Evolutionary conservation across 2,888 invertebrate species (phyloP).

Genomic region (Chrysolina americana): DNA sequence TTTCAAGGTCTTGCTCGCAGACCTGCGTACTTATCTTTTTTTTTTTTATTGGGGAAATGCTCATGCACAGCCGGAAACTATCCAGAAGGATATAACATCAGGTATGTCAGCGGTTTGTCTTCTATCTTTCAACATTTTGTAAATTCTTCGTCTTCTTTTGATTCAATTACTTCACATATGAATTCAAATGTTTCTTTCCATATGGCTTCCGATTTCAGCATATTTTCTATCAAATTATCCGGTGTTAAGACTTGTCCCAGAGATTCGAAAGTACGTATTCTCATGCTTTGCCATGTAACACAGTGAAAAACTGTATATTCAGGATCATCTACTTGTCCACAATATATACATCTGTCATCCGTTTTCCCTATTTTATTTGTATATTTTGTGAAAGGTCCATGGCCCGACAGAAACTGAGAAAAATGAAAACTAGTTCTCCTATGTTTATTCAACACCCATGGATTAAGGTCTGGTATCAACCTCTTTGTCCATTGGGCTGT

Average conservation of each 20-base stretch:
- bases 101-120: not conserved
- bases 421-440: not conserved
- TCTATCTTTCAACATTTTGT: not conserved
- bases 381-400: slow-evolving; percentile 8
- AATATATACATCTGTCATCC: slow-evolving; percentile 27
- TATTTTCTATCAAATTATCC: not conserved
- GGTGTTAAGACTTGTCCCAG: not conserved
- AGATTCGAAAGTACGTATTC: not conserved
- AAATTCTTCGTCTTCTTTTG: not conserved
- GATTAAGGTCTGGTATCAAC: not conserved
- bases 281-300: slow-evolving; percentile 25
- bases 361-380: slow-evolving; percentile 32
- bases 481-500: not conserved
- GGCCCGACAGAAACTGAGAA: not conserved
- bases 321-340: slow-evolving; percentile 27
- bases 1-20: too few relatives aligned
- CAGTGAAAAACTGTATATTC: too few relatives aligned
- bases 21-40: too few relatives aligned
- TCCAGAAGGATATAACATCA: not conserved
- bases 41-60: too few relatives aligned
- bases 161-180: not conserved
- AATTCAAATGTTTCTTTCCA: not conserved
- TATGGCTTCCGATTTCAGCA: not conserved
- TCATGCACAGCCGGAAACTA: not conserved
- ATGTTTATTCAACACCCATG: not conserved